These are phyloP conservation scores for Plumapathes pennacea DNA, from an alignment of 92 coral and sea anemone species.

Conservation along the genomic window DNA sequence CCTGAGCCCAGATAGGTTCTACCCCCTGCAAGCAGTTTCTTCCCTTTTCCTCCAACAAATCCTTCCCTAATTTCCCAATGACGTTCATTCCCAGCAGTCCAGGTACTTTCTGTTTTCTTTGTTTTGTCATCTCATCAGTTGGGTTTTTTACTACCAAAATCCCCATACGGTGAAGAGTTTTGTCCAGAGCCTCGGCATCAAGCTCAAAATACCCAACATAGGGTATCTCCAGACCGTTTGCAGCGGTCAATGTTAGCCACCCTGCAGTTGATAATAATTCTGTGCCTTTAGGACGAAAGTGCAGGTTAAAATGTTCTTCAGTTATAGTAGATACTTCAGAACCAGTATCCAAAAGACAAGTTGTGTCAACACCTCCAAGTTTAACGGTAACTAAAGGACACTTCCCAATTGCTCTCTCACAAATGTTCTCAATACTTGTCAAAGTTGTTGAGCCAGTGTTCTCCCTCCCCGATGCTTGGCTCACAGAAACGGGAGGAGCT, in stretches of 20 bases:
- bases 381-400: slow-evolving; percentile 37
- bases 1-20: slow-evolving; percentile 31
- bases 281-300: slow-evolving; percentile 38
- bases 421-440: neutral
- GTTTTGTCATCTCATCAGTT: slow-evolving; percentile 22
- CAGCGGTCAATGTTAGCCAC: slow-evolving; percentile 58
- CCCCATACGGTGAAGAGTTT: slow-evolving; percentile 37
- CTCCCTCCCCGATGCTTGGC: slow-evolving; percentile 37
- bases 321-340: slow-evolving; percentile 59
- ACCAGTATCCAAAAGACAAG: slow-evolving; percentile 57
- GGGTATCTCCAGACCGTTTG: slow-evolving; percentile 65
- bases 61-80: slow-evolving; percentile 18
- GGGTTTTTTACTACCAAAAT: slow-evolving; percentile 56
- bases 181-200: slow-evolving; percentile 54
- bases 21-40: neutral
- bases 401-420: slow-evolving; percentile 25
- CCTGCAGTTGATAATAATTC: slow-evolving; percentile 37
- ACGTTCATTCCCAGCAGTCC: slow-evolving; percentile 76
- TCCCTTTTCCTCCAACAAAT: neutral
- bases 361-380: slow-evolving; percentile 34
- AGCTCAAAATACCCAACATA: slow-evolving; percentile 59
- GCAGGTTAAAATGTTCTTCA: slow-evolving; percentile 40
- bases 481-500: slow-evolving; percentile 40
- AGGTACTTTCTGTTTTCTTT: slow-evolving; percentile 31
- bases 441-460: slow-evolving; percentile 6